Percentiles rank a stretch among this genome's conserved stretches.
Conservation (phyloP, 2,113 vertebrate genomes). For the Coracopsis vasa region DNA sequence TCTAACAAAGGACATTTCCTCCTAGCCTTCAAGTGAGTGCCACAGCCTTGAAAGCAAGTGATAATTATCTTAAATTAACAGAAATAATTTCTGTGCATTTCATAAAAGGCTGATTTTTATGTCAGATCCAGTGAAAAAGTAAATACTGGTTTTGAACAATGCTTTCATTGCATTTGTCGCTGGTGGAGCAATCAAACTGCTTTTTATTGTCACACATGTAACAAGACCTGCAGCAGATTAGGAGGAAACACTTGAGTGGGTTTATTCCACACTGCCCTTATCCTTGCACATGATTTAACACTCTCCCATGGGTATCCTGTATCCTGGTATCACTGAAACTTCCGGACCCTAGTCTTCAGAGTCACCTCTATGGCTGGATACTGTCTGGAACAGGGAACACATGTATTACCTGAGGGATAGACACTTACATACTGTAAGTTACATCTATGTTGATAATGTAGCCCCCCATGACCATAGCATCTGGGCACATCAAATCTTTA, state of each 20-base stretch:
- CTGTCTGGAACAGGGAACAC: no score
- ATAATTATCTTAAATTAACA: not conserved
- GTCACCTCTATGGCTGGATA: not conserved
- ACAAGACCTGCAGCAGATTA: no score
- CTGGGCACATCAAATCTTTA: not conserved
- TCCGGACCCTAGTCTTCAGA: not conserved
- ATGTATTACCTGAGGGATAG: accelerated
- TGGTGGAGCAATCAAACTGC: not conserved
- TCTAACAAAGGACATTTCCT: not conserved
- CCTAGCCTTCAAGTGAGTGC: not conserved
- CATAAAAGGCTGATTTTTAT: not conserved
- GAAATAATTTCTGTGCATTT: not conserved
- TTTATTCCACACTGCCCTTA: not conserved
- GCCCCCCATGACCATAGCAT: not conserved
- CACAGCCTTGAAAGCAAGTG: not conserved
- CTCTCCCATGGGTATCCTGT: not conserved
- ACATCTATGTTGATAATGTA: accelerated
- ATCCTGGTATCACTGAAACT: accelerated
- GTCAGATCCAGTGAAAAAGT: not conserved
- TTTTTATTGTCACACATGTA: not conserved
- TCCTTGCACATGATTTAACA: not conserved
- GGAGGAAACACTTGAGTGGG: not conserved
- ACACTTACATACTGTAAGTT: not conserved
- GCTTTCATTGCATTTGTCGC: not conserved
- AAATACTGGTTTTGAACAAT: accelerated